A percentile compares a stretch with the other conserved stretches of the same genome.
Conservation (phyloP, 2,797 vertebrate genomes). For the Oophaga sylvatica region DNA sequence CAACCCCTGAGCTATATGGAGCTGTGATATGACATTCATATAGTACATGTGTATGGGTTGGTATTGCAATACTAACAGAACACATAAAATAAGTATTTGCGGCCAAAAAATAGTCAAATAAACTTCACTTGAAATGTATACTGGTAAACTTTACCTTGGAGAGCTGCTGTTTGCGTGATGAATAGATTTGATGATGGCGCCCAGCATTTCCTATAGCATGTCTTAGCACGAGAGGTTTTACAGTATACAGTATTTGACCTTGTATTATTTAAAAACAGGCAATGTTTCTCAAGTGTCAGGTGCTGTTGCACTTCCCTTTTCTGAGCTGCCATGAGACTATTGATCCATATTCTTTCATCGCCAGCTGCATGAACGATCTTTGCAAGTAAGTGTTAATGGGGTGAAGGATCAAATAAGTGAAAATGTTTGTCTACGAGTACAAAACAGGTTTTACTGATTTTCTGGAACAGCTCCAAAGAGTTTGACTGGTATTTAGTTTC, state of each 20-base stretch:
- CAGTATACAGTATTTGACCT: neutral
- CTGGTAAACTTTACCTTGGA: neutral
- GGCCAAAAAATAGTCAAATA: too few relatives aligned
- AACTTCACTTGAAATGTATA: too few relatives aligned
- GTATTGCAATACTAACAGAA: too few relatives aligned
- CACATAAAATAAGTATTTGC: too few relatives aligned
- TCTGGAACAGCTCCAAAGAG: neutral
- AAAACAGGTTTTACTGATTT: neutral
- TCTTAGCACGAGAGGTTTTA: neutral
- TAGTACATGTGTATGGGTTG: too few relatives aligned
- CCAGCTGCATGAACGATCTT: slow-evolving; percentile 95
- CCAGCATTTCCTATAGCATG: neutral
- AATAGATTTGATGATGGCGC: neutral
- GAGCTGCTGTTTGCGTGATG: neutral
- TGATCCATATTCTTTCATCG: slow-evolving; percentile 95
- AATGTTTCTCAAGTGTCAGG: slow-evolving; percentile 97
- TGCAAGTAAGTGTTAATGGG: slow-evolving; percentile 85
- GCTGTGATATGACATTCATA: too few relatives aligned
- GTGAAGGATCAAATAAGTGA: neutral
- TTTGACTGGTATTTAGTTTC: too few relatives aligned
- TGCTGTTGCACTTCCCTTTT: slow-evolving; percentile 94
- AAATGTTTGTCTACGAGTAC: neutral
- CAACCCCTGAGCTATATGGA: too few relatives aligned
- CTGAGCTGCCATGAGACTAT: slow-evolving; percentile 97
- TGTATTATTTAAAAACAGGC: slow-evolving; percentile 73